Evolutionary conservation across 2,113 vertebrate species (phyloP).

Genomic region (Stigmatopora argus): DNA sequence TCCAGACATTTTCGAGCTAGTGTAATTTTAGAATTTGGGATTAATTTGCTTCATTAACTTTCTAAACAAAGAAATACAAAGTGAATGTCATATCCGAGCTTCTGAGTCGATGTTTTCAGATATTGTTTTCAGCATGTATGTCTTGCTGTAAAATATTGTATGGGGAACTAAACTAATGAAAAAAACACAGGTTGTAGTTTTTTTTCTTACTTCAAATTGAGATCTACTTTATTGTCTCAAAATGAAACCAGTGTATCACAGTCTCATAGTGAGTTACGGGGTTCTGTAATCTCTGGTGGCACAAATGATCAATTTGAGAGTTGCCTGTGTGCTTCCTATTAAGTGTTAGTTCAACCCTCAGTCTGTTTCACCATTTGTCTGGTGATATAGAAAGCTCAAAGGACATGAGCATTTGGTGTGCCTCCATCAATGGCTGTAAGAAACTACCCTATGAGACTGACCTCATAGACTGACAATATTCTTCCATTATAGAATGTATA

Average conservation of each 20-base stretch:
- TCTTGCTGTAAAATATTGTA: slow-evolving; percentile 32
- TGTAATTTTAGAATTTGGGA: background rate
- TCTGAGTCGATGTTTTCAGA: slow-evolving; percentile 8
- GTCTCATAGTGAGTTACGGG: slow-evolving; percentile 46
- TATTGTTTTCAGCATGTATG: slow-evolving; percentile 34
- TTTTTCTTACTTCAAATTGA: slow-evolving; percentile 40
- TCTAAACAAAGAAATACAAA: background rate
- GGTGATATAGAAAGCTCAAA: slow-evolving; percentile 28
- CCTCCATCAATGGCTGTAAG: slow-evolving; percentile 24
- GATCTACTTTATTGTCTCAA: slow-evolving; percentile 55
- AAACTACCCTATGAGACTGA: background rate
- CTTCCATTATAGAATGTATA: background rate
- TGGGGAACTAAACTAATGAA: slow-evolving; percentile 44
- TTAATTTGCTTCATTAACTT: background rate
- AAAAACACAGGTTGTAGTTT: slow-evolving; percentile 23
- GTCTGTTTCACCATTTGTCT: slow-evolving; percentile 15
- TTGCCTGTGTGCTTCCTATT: slow-evolving; percentile 23
- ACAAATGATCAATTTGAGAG: slow-evolving; percentile 44
- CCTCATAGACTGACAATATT: background rate
- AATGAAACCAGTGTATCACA: slow-evolving; percentile 58
- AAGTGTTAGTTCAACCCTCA: slow-evolving; percentile 32
- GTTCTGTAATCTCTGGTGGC: slow-evolving; percentile 41
- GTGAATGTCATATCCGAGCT: slow-evolving; percentile 9
- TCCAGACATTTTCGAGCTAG: background rate
- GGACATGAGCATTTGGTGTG: slow-evolving; percentile 53